Conservation (phyloP, 2,888 invertebrate genomes). For the Drosophila silvestris region DNA sequence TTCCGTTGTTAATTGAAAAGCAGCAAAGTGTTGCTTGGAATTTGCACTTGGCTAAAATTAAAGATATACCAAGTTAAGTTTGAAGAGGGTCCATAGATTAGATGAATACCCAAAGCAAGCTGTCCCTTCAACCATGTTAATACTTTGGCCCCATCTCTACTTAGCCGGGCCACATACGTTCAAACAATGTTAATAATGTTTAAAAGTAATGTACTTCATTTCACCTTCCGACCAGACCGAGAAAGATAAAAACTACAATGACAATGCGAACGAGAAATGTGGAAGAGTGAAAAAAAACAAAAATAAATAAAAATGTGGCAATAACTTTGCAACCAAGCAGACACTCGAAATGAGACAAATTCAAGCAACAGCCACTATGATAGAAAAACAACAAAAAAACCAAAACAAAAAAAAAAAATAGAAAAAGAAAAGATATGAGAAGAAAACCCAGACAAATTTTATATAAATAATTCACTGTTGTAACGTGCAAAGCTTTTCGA, state of each 20-base stretch:
- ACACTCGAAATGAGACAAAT: slow-evolving; percentile 24
- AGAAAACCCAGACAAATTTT: slow-evolving; percentile 77
- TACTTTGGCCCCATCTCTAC: neutral
- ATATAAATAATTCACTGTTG: slow-evolving; percentile 83
- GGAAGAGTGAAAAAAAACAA: slow-evolving; percentile 14
- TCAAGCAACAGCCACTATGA: slow-evolving; percentile 38
- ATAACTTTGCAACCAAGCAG: slow-evolving; percentile 46
- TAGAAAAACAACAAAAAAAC: slow-evolving; percentile 4
- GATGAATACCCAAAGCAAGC: neutral
- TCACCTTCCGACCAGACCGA: slow-evolving; percentile 56
- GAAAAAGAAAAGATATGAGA: slow-evolving; percentile 4
- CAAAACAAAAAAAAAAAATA: neutral
- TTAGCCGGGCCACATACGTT: neutral
- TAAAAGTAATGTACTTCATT: slow-evolving; percentile 56
- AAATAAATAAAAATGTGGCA: slow-evolving; percentile 33
- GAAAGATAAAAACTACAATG: slow-evolving; percentile 18
- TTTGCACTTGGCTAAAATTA: neutral
- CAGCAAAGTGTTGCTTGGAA: neutral
- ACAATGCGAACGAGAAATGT: slow-evolving; percentile 29
- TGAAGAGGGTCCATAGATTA: neutral
- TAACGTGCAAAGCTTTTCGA: slow-evolving; percentile 82
- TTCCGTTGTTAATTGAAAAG: neutral
- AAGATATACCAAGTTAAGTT: neutral
- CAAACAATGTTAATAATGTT: slow-evolving; percentile 44
- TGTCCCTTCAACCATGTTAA: neutral